Percentiles rank a stretch among this genome's conserved stretches.
Evolutionary conservation across 2,888 invertebrate genomes (phyloP).

Genomic region (Temnothorax ravouxi): DNA sequence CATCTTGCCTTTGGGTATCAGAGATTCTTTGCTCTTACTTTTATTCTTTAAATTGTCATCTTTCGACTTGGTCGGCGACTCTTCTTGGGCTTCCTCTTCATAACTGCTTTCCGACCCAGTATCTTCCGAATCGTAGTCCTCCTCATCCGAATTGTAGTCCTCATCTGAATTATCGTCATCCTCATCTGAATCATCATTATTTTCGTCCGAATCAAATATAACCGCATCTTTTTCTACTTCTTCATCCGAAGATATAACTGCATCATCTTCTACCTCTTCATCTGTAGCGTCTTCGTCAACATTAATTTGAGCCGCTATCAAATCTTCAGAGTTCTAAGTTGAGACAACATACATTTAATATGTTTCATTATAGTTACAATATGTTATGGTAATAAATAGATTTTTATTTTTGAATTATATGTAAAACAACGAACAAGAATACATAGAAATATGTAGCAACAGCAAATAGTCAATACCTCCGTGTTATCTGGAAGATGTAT

Average conservation of each 20-base stretch:
- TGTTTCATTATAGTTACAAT: background rate
- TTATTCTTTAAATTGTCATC: conserved; percentile 46
- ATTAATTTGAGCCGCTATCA: conserved; percentile 79
- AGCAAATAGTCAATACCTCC: conserved; percentile 46
- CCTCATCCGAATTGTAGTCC: background rate
- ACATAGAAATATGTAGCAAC: background rate
- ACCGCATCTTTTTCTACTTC: conserved; percentile 81
- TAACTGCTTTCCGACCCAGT: conserved; percentile 76
- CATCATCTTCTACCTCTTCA: conserved; percentile 86
- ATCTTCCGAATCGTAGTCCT: conserved; percentile 65
- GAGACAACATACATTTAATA: conserved; percentile 19
- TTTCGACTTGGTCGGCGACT: conserved; percentile 10
- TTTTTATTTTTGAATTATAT: background rate
- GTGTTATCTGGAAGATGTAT: conserved; percentile 23
- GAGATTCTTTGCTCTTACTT: conserved; percentile 16
- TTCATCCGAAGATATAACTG: conserved; percentile 86
- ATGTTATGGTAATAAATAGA: background rate
- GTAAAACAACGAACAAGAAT: background rate
- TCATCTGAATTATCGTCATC: conserved; percentile 37
- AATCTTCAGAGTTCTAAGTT: conserved; percentile 82
- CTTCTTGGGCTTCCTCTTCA: conserved; percentile 34
- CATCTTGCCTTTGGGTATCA: background rate
- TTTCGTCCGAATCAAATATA: conserved; percentile 88
- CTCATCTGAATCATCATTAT: conserved; percentile 60
- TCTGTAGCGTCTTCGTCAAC: conserved; percentile 86